A percentile compares a stretch with the other conserved stretches of the same genome.
Evolutionary conservation across 2,888 invertebrate species (phyloP).

Genomic region (Latrodectus hesperus): DNA sequence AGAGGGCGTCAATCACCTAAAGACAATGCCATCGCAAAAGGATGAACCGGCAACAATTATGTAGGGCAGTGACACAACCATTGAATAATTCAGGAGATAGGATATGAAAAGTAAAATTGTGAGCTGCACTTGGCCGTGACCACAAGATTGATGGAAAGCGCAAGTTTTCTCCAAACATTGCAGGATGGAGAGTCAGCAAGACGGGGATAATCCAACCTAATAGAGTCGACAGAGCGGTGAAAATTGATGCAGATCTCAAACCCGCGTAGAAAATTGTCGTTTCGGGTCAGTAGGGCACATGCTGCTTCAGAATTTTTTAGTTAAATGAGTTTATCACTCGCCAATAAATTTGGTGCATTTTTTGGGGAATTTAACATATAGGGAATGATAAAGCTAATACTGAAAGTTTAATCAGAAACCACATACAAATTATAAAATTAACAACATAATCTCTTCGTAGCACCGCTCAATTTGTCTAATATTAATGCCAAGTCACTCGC

Average conservation of each 20-base stretch:
- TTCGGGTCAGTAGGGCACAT: conserved; percentile 48
- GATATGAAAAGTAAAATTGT: conserved; percentile 41
- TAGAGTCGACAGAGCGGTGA: not conserved
- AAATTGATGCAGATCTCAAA: not conserved
- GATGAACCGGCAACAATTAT: conserved; percentile 34
- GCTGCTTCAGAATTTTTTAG: too few species aligned
- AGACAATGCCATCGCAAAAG: conserved; percentile 15
- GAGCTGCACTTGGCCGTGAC: conserved; percentile 47
- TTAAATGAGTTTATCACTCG: too few species aligned
- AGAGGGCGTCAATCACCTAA: not conserved
- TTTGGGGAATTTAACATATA: too few species aligned
- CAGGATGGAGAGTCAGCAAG: not conserved
- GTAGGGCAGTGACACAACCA: conserved; percentile 56
- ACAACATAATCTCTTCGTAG: too few species aligned
- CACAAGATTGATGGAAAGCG: conserved; percentile 11
- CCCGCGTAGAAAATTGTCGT: conserved; percentile 6
- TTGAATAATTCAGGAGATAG: conserved; percentile 43
- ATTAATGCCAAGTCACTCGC: too few species aligned
- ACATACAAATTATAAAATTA: too few species aligned
- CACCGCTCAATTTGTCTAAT: too few species aligned
- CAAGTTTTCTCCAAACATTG: not conserved
- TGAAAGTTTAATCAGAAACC: too few species aligned
- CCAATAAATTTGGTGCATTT: too few species aligned
- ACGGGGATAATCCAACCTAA: conserved; percentile 26
- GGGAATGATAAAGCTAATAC: too few species aligned